Conservation (phyloP, 2,797 vertebrate genomes). For the Coregonus sp. region DNA sequence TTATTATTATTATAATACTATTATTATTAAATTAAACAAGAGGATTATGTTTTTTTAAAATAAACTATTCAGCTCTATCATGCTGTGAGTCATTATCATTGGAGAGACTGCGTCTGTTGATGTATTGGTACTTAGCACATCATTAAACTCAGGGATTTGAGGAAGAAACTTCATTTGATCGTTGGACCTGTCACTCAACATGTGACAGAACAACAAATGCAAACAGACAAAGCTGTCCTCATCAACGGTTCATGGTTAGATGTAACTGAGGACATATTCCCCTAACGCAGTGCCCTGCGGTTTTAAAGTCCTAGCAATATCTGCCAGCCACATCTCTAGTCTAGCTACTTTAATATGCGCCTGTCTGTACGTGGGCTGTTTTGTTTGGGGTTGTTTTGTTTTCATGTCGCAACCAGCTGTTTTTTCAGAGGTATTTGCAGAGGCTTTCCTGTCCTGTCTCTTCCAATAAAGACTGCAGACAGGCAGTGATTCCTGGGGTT, state of each 20-base stretch:
- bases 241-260: conserved; percentile 49
- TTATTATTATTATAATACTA: too few relatives aligned
- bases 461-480: conserved; percentile 82
- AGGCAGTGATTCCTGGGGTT: conserved; percentile 80
- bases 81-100: conserved; percentile 46
- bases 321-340: conserved; percentile 21
- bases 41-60: background rate
- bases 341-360: conserved; percentile 18
- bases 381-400: too few relatives aligned
- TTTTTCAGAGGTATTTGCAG: conserved; percentile 62
- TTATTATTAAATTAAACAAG: too few relatives aligned
- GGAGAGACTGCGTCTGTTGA: conserved; percentile 52
- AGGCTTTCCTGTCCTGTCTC: conserved; percentile 83
- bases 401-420: conserved; percentile 44
- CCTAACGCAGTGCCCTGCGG: conserved; percentile 33
- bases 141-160: conserved; percentile 57
- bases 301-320: background rate
- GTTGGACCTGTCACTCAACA: conserved; percentile 62
- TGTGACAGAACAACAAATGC: conserved; percentile 55
- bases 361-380: conserved; percentile 45
- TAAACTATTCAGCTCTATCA: conserved; percentile 43
- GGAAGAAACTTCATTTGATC: conserved; percentile 63
- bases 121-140: conserved; percentile 60
- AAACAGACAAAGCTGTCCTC: conserved; percentile 58
- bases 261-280: conserved; percentile 50